Evolutionary conservation across 2,113 vertebrate genomes (phyloP), one percentile per base, ranked within the genome.

Genomic region (Ameiurus melas): DNA sequence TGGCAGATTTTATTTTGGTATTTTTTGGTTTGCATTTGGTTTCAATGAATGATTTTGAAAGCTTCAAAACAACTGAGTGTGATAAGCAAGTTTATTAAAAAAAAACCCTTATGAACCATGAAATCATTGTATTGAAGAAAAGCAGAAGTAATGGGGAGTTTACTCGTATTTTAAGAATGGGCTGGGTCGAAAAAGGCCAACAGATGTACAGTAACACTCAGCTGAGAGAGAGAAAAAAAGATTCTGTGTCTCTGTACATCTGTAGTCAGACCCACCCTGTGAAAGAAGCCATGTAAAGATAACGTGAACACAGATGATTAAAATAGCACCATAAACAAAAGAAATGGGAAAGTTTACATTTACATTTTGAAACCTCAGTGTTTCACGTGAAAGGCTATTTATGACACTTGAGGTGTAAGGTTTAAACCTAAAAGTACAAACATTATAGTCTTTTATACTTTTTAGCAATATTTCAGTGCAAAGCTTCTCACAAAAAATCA

Each of bases 151-250:
- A 64, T 36, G 57, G 57, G 57, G 57, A 2, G 13, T 12, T 22
- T 53, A 64, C 57, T 47, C 9, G 57, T 53, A 58, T 84, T 87
- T 83, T 83, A 77, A 33, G 55, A 77, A 77, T 51, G 36, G 57
- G 68, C 85, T 33, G 66, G 66, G 55, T 73, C n/a, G 27, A 36
- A 81, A 75, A 62, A 83, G 79, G 55, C 81, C 81, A 77, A 22
- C 57, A 84, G 79, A 73, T 87, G 86, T 83, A 60, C 53, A 73
- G 39, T 47, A 77, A 77, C 20, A 47, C 13, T 75, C 53, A 83
- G 80, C 66, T 73, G 68, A 33, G 53, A 22, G 68, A 33, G 53
- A 30, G 39, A 68, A 51, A 25, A 83, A 70, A 51, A 25, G 16
- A 36, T 12, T 10, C 55, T 82, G 19, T 33, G 55, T 36, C 16